Base-by-base conservation (phyloP, 2,888 invertebrate species). In the Morpho achilles region DNA sequence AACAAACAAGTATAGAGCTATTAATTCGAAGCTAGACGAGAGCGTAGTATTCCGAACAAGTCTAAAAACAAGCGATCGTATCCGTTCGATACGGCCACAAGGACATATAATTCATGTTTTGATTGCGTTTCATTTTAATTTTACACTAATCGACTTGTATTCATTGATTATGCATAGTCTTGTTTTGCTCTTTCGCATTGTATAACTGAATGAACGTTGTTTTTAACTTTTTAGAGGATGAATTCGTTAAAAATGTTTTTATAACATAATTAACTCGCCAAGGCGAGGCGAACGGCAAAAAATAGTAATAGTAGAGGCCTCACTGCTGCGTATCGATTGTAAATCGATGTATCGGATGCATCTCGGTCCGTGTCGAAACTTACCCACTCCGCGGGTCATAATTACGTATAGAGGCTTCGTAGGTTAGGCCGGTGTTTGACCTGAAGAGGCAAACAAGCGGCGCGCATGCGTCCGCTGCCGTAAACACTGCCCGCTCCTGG, bases 351-450 rank as follows among this genome's bases (percentile, higher is more conserved):
- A 8, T 44, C 67, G 67, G 68, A 74, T 68, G 71, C 73, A 73
- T 75, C 78, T 73, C 73, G 47, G 42, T 42, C 72, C 71, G 73
- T 60, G 57, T 58, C 51, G 61, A 81, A 65, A 84, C 86, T 84
- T 84, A 85, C 63, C 63, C 50, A 48, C 83, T 80, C 77, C 79
- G 70, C 69, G 73, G 74, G 58, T 63, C 72, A 71, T 74, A 76
- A 76, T 70, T 78, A 80, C 73, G 74, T 77, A 79, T 77, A 79
- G 65, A 81, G 80, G 79, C 82, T 79, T 74, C 72, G 71, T 82
- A 81, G 82, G 84, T 84, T 84, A 83, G 82, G 80, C 84, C 85
- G 86, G 84, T 81, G 84, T 82, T 86, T 87, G 87, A 87, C 87
- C 87, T 79, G 80, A 73, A 75, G 80, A 79, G 79, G 82, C 81